Conservation (phyloP, 1,140 invertebrate species). For the Mylabris phalerata region DNA sequence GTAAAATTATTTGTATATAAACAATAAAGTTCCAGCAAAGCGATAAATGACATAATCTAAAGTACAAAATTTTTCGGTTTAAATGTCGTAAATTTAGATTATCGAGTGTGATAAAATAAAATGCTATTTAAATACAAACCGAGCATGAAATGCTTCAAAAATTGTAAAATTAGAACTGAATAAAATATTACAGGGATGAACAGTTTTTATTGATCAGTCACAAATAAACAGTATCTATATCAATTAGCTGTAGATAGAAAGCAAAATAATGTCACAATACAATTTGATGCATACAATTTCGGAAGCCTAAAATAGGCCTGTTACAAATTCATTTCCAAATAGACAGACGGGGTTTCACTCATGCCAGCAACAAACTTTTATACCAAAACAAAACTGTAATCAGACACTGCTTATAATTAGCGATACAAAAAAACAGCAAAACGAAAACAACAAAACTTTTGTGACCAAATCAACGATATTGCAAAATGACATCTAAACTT, state of each 20-base stretch:
- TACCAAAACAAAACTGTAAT: too few relatives aligned
- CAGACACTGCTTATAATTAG: too few relatives aligned
- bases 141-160: background rate
- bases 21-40: too few relatives aligned
- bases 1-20: too few relatives aligned
- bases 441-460: background rate
- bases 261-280: conserved; percentile 10
- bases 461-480: background rate
- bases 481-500: conserved; percentile 1
- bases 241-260: conserved; percentile 25
- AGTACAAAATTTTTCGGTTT: too few relatives aligned
- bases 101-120: too few relatives aligned
- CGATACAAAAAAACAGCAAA: background rate
- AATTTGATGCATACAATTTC: background rate
- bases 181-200: conserved; percentile 2
- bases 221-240: conserved; percentile 34
- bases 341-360: conserved; percentile 9
- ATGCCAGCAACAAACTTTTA: conserved; percentile 3
- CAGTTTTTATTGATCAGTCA: conserved; percentile 36
- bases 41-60: too few relatives aligned
- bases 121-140: too few relatives aligned
- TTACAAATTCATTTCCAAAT: conserved; percentile 5
- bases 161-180: background rate
- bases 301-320: background rate
- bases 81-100: too few relatives aligned